phyloP scores from a whole-genome alignment of 2,888 invertebrate genomes.

The Synanthedon myopaeformis region DNA sequence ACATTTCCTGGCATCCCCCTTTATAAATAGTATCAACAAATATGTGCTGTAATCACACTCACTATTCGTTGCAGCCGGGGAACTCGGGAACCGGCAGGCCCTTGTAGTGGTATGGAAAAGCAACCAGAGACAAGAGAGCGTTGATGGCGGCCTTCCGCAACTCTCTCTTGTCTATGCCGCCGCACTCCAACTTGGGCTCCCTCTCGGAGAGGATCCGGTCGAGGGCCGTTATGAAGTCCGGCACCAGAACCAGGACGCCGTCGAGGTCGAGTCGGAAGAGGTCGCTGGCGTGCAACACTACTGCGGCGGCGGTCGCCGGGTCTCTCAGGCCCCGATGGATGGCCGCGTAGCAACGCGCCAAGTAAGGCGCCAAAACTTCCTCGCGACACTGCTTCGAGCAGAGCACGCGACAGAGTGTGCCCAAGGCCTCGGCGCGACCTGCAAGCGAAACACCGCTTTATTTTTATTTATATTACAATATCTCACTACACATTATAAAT shows the following conservation, averaged over 20 bases:
- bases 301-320: conserved; percentile 82
- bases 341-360: conserved; percentile 93
- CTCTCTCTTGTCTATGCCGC: conserved; percentile 78
- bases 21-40: not conserved
- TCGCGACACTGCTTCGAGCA: conserved; percentile 96
- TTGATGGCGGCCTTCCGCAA: conserved; percentile 93
- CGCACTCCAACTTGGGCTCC: conserved; percentile 79
- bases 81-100: conserved; percentile 79
- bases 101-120: conserved; percentile 93
- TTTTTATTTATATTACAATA: too few relatives aligned
- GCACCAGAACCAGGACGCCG: conserved; percentile 91
- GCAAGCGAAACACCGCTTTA: conserved; percentile 8
- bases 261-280: conserved; percentile 91
- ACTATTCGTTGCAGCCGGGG: conserved; percentile 69
- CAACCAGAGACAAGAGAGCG: conserved; percentile 89
- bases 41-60: conserved; percentile 14
- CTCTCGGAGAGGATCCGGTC: conserved; percentile 92
- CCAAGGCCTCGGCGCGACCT: conserved; percentile 94
- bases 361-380: conserved; percentile 90
- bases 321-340: conserved; percentile 87
- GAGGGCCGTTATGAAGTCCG: conserved; percentile 88
- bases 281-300: conserved; percentile 87
- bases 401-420: conserved; percentile 94
- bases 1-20: too few relatives aligned
- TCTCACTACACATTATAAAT: too few relatives aligned